phyloP scores from a whole-genome alignment of 1,140 invertebrate species.

The Rhyacophila brunnea region DNA sequence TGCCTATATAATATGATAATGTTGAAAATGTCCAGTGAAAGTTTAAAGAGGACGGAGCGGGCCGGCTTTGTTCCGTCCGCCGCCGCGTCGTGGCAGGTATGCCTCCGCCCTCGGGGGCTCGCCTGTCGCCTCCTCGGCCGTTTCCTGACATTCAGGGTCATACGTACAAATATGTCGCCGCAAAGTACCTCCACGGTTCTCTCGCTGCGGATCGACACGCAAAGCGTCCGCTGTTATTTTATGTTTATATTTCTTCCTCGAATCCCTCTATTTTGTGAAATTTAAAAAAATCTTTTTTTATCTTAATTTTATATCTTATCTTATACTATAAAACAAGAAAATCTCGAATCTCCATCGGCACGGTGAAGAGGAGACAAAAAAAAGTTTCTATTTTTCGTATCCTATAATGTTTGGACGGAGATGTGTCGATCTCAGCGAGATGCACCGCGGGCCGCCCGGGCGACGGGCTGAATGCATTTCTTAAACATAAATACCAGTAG shows the following conservation, averaged over 20 bases:
- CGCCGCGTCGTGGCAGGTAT: background rate
- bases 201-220: background rate
- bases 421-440: background rate
- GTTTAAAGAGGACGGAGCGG: background rate
- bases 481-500: constrained; percentile 1
- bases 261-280: background rate
- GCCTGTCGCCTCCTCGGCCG: background rate
- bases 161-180: constrained; percentile 17
- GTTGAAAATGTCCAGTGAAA: too few species aligned
- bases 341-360: constrained; percentile 6
- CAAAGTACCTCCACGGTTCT: background rate
- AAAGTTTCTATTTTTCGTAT: constrained; percentile 1
- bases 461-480: constrained; percentile 12
- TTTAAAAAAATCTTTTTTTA: too few species aligned
- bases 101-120: background rate
- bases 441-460: background rate
- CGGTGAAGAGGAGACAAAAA: constrained; percentile 14
- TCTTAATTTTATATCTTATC: constrained; percentile 11
- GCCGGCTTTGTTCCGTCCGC: background rate
- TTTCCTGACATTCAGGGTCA: background rate
- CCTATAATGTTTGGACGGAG: background rate
- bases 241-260: constrained; percentile 4
- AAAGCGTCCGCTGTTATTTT: background rate
- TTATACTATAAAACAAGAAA: constrained; percentile 14
- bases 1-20: too few species aligned